Evolutionary conservation across 2,888 invertebrate genomes (phyloP).

Genomic region (Nomada fabriciana): DNA sequence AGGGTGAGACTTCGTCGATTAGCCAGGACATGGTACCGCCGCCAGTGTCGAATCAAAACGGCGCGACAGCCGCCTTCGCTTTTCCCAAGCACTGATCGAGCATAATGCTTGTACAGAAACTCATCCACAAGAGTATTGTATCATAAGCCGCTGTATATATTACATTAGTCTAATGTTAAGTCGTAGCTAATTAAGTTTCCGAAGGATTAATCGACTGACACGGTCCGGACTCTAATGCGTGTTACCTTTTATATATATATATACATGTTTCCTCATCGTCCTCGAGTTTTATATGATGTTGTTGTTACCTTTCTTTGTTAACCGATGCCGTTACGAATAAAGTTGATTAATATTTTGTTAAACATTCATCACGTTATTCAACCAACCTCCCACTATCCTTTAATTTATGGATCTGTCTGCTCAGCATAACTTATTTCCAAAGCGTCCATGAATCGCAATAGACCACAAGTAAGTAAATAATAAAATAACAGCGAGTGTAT

Average conservation of each 20-base stretch:
- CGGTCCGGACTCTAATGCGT: constrained; percentile 54
- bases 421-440: no score
- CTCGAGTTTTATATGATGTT: constrained; percentile 75
- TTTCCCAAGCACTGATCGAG: constrained; percentile 73
- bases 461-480: no score
- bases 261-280: constrained; percentile 34
- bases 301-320: constrained; percentile 80
- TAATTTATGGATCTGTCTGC: background rate
- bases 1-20: constrained; percentile 67
- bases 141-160: constrained; percentile 82
- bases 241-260: constrained; percentile 28
- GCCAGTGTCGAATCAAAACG: constrained; percentile 70
- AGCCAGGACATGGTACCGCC: constrained; percentile 81
- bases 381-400: background rate
- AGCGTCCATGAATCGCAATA: no score
- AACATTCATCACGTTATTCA: constrained; percentile 16
- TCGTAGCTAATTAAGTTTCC: constrained; percentile 59
- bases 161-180: constrained; percentile 72
- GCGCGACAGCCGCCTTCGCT: constrained; percentile 63
- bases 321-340: constrained; percentile 82
- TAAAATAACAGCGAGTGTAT: no score
- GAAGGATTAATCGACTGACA: constrained; percentile 76
- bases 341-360: constrained; percentile 81
- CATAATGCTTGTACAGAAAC: constrained; percentile 73
- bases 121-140: constrained; percentile 71